Conservation (phyloP, 2,797 vertebrate genomes). For the Alca torda region DNA sequence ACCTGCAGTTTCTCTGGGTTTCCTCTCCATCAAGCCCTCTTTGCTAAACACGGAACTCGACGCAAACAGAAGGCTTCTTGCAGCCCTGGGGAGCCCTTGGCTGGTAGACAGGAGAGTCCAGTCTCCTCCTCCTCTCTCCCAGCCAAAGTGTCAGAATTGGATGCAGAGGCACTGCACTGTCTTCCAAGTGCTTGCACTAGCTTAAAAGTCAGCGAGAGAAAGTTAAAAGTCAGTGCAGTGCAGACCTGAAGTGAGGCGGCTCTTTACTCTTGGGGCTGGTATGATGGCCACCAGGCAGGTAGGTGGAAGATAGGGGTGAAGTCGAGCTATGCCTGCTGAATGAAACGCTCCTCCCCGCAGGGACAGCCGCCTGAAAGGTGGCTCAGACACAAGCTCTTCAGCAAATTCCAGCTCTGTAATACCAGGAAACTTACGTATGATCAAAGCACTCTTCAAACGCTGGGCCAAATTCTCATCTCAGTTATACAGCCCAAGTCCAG, state of each 20-base stretch:
- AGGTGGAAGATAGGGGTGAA: neutral
- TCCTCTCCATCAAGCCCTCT: neutral
- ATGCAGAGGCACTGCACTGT: neutral
- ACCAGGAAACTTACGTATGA: neutral
- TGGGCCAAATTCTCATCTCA: neutral
- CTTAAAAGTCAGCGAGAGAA: neutral
- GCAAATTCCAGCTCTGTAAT: neutral
- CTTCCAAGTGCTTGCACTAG: neutral
- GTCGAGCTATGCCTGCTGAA: neutral
- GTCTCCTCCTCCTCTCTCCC: neutral
- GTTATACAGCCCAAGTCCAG: neutral
- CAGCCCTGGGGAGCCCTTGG: neutral
- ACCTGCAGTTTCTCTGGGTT: neutral
- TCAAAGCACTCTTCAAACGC: neutral
- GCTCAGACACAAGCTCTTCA: neutral
- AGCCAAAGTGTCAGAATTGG: neutral
- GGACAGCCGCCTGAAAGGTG: neutral
- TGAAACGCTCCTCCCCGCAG: neutral
- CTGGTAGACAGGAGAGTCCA: neutral
- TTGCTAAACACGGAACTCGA: neutral
- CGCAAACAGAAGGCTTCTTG: neutral
- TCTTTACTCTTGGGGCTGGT: neutral
- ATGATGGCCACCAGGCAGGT: neutral
- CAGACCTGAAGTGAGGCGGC: accelerated
- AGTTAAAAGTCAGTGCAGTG: neutral